phyloP scores from a whole-genome alignment of 1,140 invertebrate genomes.

The Ips typographus region DNA sequence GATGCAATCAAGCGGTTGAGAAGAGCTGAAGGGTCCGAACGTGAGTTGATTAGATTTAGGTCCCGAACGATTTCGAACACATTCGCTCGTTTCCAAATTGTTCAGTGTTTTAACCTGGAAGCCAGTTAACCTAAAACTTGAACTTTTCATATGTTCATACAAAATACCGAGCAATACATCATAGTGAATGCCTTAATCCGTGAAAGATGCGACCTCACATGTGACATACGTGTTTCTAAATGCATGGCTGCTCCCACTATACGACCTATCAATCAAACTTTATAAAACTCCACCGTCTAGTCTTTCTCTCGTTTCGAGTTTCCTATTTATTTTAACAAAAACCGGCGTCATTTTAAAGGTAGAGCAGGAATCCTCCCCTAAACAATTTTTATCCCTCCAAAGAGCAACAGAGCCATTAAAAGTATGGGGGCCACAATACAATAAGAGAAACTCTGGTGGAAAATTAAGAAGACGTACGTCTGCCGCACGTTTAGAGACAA shows the following conservation, averaged over 20 bases:
- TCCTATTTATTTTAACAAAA: not conserved
- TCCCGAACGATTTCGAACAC: constrained; percentile 12
- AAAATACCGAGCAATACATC: not conserved
- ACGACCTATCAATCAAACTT: constrained; percentile 15
- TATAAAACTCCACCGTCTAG: not conserved
- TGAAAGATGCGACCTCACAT: constrained; percentile 6
- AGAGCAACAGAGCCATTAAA: constrained; percentile 12
- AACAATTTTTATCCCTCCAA: not conserved
- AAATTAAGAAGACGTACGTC: constrained; percentile 17
- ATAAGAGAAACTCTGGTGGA: constrained; percentile 10
- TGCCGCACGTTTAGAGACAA: constrained; percentile 11
- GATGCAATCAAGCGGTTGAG: constrained; percentile 34
- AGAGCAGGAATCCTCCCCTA: not conserved
- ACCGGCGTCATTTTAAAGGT: not conserved
- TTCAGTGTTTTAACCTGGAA: not conserved
- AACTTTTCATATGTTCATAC: not conserved
- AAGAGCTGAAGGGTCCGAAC: constrained; percentile 27
- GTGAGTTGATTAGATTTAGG: constrained; percentile 28
- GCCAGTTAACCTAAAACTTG: not conserved
- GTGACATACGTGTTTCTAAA: constrained; percentile 8
- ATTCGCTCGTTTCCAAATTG: constrained; percentile 7
- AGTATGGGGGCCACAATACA: constrained; percentile 8
- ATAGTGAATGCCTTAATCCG: constrained; percentile 6
- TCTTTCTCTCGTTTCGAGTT: not conserved
- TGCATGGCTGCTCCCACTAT: constrained; percentile 6